Conservation (phyloP, 2,797 vertebrate genomes). For the Sebastes cheni region DNA sequence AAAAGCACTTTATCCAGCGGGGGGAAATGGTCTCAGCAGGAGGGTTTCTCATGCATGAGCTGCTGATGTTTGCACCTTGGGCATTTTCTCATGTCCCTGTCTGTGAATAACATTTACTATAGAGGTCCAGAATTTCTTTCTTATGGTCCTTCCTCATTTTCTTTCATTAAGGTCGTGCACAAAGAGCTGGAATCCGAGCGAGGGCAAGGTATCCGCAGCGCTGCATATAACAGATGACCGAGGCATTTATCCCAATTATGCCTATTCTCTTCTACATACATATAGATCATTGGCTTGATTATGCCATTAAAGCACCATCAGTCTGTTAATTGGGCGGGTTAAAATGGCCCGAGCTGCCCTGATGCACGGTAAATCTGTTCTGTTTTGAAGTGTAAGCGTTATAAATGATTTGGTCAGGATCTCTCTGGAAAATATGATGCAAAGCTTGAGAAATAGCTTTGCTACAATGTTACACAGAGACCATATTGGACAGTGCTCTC, state of each 20-base stretch:
- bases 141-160: not conserved
- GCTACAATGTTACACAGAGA: not conserved
- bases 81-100: not conserved
- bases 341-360: not conserved
- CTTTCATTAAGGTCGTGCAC: not conserved
- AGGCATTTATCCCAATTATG: not conserved
- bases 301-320: not conserved
- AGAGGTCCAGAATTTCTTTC: not conserved
- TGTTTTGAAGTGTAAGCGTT: not conserved
- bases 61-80: slow-evolving; percentile 1
- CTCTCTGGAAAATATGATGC: slow-evolving; percentile 30
- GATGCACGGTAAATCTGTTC: not conserved
- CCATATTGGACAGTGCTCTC: not conserved
- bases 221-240: not conserved
- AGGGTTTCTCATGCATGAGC: not conserved
- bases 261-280: not conserved
- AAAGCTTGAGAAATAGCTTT: slow-evolving; percentile 11
- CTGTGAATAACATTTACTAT: not conserved
- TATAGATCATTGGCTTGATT: slow-evolving; percentile 8
- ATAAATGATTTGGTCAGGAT: slow-evolving; percentile 10
- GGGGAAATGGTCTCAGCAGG: slow-evolving; percentile 12
- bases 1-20: slow-evolving; percentile 33
- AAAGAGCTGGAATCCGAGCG: not conserved
- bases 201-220: not conserved
- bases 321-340: slow-evolving; percentile 1